Evolutionary conservation across 2,797 vertebrate genomes (phyloP).

Genomic region (Ctenosaura bakeri): DNA sequence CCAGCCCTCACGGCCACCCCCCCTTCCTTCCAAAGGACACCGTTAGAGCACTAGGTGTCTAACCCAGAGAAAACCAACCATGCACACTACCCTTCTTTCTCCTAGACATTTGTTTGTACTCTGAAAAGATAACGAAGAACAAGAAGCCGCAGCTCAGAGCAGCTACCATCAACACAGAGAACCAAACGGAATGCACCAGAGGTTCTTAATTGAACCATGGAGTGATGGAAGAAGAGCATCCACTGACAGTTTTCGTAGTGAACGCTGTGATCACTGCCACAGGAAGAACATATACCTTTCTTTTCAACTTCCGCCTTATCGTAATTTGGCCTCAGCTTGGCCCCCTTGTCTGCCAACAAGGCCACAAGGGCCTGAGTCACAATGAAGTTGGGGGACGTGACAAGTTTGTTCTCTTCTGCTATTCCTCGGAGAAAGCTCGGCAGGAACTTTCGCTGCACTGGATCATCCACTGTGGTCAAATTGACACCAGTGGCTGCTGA

Average conservation of each 20-base stretch:
- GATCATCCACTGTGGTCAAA: conserved; percentile 95
- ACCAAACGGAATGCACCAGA: fast-evolving
- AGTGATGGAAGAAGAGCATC: conserved; percentile 25
- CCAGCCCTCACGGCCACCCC: not conserved
- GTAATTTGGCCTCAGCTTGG: conserved; percentile 90
- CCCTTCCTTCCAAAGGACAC: not conserved
- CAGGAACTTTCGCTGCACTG: conserved; percentile 95
- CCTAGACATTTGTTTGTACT: not conserved
- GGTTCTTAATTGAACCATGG: not conserved
- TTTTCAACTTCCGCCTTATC: conserved; percentile 96
- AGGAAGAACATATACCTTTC: conserved; percentile 86
- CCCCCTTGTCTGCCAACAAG: conserved; percentile 94
- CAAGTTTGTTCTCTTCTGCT: conserved; percentile 96
- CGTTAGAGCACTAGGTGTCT: not conserved
- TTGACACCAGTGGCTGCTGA: conserved; percentile 98
- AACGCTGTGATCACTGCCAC: too few species aligned
- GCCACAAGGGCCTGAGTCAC: conserved; percentile 98
- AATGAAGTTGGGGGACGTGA: conserved; percentile 97
- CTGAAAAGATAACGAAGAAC: not conserved
- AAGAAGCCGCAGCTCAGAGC: too few species aligned
- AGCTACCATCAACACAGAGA: too few species aligned
- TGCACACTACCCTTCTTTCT: not conserved
- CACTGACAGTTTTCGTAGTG: not conserved
- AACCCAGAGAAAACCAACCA: not conserved
- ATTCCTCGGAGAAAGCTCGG: conserved; percentile 95